phyloP scores from a whole-genome alignment of 2,888 invertebrate genomes.

The Clitarchus hookeri region DNA sequence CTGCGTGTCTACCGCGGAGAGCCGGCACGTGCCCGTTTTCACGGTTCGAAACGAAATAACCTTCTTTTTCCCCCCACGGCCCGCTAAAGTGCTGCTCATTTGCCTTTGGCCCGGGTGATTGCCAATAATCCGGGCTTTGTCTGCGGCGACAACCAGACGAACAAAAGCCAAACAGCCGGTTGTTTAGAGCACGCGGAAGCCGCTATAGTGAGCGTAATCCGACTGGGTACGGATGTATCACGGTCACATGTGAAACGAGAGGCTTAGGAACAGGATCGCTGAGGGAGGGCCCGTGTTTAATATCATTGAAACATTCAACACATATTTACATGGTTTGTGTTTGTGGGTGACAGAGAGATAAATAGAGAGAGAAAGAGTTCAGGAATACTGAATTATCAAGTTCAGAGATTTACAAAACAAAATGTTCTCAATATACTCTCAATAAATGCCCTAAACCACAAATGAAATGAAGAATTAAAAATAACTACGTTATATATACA shows the following conservation, averaged over 20 bases:
- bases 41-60: neutral
- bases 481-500: too few species aligned
- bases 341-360: too few species aligned
- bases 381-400: too few species aligned
- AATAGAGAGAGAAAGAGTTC: too few species aligned
- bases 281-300: neutral
- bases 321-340: too few species aligned
- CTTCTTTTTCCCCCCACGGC: neutral
- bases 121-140: slow-evolving; percentile 9
- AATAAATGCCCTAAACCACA: too few species aligned
- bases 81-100: neutral
- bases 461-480: too few species aligned
- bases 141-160: neutral
- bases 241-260: neutral
- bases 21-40: neutral
- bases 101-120: neutral
- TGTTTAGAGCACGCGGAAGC: neutral
- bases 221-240: neutral
- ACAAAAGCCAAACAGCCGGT: neutral
- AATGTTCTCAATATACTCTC: too few species aligned
- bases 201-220: neutral
- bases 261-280: neutral
- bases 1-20: neutral
- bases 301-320: too few species aligned
- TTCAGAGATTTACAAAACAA: too few species aligned